phyloP scores from a whole-genome alignment of 2,113 vertebrate species.

The Lonchura striata region DNA sequence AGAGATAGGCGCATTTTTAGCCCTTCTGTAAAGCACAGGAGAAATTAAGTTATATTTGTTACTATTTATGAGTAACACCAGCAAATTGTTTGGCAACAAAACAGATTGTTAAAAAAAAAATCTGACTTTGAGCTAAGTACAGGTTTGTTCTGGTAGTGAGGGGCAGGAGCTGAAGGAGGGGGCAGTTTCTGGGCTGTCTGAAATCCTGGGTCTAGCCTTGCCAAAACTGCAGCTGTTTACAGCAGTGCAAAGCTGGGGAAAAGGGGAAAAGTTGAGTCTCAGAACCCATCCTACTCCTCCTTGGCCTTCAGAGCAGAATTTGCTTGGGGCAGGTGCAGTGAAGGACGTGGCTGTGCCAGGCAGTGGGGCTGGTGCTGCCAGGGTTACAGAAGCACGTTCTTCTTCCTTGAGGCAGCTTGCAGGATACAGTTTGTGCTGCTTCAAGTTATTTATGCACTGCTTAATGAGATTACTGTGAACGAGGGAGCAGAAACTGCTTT shows the following conservation, averaged over 20 bases:
- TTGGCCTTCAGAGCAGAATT: neutral
- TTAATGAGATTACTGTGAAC: neutral
- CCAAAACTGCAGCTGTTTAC: neutral
- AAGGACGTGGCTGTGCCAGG: fast-evolving
- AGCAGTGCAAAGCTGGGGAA: neutral
- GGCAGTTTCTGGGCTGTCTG: neutral
- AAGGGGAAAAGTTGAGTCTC: neutral
- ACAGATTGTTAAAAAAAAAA: neutral
- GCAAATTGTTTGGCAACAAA: neutral
- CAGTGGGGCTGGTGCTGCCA: neutral
- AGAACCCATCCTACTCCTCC: fast-evolving
- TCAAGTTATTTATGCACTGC: neutral
- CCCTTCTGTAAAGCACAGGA: neutral
- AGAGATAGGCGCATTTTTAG: neutral
- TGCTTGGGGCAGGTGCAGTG: neutral
- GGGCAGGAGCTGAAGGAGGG: neutral
- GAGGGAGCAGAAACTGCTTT: neutral
- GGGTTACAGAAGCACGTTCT: neutral
- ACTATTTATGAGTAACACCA: neutral
- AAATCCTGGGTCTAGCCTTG: neutral
- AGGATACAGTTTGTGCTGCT: neutral
- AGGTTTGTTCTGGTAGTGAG: neutral
- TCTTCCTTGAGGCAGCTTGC: neutral
- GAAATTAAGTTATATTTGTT: neutral
- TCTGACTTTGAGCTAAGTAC: neutral